A percentile compares a stretch with the other conserved stretches of the same genome.
These are phyloP conservation scores for Phrynocephalus forsythii DNA, from an alignment of 2,797 vertebrate genomes.

Conservation along the genomic window DNA sequence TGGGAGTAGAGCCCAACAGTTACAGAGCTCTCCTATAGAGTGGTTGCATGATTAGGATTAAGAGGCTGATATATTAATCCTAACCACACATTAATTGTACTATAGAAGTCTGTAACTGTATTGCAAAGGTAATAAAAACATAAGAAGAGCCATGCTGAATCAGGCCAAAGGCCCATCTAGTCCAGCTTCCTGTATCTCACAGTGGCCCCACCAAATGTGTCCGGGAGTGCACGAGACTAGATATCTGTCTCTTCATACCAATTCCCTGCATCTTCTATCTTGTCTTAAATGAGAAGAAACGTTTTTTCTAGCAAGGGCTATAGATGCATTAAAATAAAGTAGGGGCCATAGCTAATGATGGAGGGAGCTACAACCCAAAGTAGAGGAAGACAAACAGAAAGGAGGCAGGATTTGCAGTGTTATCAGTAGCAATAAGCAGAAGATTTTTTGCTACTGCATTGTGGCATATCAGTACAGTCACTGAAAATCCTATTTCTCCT, in stretches of 20 bases:
- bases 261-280: not conserved
- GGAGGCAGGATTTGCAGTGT: not conserved
- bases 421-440: not conserved
- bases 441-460: not conserved
- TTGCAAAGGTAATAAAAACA: not conserved
- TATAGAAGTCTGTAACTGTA: not conserved
- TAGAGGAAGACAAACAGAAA: not conserved
- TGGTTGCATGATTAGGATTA: not conserved
- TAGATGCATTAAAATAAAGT: not conserved
- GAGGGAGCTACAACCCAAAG: not conserved
- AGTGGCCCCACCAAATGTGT: too few species aligned
- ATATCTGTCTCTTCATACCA: too few species aligned
- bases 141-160: too few species aligned
- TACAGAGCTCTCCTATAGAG: not conserved
- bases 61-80: not conserved
- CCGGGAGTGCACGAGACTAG: too few species aligned
- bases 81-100: too few species aligned
- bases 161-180: too few species aligned
- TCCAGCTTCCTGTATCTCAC: too few species aligned
- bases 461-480: not conserved
- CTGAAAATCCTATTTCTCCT: not conserved
- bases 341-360: not conserved
- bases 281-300: not conserved
- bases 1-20: not conserved
- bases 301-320: not conserved